Evolutionary conservation across 2,797 vertebrate species (phyloP), one percentile per base, ranked within the genome.

Genomic region (Tolypeutes matacus): DNA sequence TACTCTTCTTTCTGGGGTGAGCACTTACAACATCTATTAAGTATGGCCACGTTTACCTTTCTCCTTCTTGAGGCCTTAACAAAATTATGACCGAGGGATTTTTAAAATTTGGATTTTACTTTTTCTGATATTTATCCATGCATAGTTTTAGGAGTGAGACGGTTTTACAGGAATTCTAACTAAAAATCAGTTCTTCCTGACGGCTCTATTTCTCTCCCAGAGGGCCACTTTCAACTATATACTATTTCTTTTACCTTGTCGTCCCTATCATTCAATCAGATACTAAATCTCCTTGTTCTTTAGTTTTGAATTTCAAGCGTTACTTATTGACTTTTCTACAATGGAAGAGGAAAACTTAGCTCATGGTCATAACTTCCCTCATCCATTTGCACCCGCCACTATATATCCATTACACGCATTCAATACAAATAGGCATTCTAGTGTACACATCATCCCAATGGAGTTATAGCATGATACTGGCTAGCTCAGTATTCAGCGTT

Each of bases 241-340:
- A 15, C 2, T 31, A 4, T 42, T 64, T 14, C 3, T 85, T 80
- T 21, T n/a, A 34, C 77, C 25, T 65, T 77, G 23, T 73, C 21
- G 62, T 85, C 9, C 13, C 4, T 60, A 36, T 31, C 18, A 76
- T 51, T 86, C 53, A 76, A 14, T 75, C 60, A 77, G 23, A 73
- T 62, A 53, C 8, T 42, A 80, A 82, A 39, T 18, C 34, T 46
- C 13, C 27, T 82, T 67, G 18, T 53, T 60, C 46, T 36, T 34
- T 46, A 11, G 36, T 84, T 92, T 77, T 70, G 10, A 36, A 36
- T 89, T 51, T 65, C 27, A 83, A 85, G 62, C 39, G 27, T 58
- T 27, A 10, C 3, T 7, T 46, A 21, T 49, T 80, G 27, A 83
- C 29, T 81, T 81, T 70, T 65, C 49, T 65, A n/a, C 18, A 89